Evolutionary conservation across 2,888 invertebrate species (phyloP), one percentile per base, ranked within the genome.

Genomic region (Nomada hirtipes): DNA sequence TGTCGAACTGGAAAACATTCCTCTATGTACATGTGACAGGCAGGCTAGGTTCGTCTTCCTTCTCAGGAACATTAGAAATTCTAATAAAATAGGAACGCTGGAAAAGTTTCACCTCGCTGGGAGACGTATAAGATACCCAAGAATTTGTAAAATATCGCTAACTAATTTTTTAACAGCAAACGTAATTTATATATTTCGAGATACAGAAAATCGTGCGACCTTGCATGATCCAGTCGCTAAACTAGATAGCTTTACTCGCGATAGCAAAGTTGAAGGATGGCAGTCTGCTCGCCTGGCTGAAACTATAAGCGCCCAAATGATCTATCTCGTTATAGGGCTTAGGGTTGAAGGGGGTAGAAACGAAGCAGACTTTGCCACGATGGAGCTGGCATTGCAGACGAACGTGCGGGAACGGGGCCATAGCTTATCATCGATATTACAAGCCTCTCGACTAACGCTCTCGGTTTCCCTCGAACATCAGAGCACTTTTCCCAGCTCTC

Each of bases 391-490:
- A 91, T 92, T 91, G 90, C 89, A 91, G 89, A 87, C 86, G 89
- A 90, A 90, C 90, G 90, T 88, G 91, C 87, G 88, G 88, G 87
- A 89, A 83, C 82, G 85, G 87, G 89, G 87, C 87, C 88, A 81
- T 85, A 89, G 90, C 92, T 92, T 90, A 92, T 91, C 91, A 90
- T 92, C 91, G 91, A 92, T 91, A 92, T 92, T 91, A 88, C 89
- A 88, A 90, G 89, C 89, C 90, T 90, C 87, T 79, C 79, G 82
- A 79, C 83, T 87, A 86, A 84, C 88, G 72, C 79, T 82, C 84
- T 80, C 73, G 68, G 77, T 78, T 82, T 78, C 78, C 59, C 73
- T 76, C 60, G 73, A 61, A 47, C 69, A 26, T 57, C 73, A 81
- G 64, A 73, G 72, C 71, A 83, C 83, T 84, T 80, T 76, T 47